These are phyloP conservation scores for Catharus fuscescens DNA, from an alignment of 2,113 vertebrate genomes.

Conservation along the genomic window DNA sequence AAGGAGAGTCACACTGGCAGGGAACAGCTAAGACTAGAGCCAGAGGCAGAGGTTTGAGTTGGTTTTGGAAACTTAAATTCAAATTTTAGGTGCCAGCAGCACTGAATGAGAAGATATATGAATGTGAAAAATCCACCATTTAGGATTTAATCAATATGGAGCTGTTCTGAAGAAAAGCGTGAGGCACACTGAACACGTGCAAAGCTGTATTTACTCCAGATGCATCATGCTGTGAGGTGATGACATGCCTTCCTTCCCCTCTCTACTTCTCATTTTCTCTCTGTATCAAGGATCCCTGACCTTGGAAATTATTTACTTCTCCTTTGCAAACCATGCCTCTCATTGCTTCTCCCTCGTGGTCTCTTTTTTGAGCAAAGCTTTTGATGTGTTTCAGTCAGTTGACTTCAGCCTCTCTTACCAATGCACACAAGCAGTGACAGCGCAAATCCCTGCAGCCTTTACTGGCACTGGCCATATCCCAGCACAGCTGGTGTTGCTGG, in stretches of 20 bases:
- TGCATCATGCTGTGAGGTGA: not conserved
- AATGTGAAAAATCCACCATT: not conserved
- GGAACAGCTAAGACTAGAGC: not conserved
- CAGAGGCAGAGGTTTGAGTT: not conserved
- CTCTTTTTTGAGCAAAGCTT: not conserved
- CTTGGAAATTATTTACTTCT: not conserved
- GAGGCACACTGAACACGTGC: not conserved
- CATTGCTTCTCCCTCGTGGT: not conserved
- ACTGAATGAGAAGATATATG: not conserved
- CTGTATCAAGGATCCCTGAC: not conserved
- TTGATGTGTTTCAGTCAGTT: not conserved
- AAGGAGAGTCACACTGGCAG: not conserved
- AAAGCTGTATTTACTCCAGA: not conserved
- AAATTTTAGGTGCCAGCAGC: not conserved
- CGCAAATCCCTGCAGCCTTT: not conserved
- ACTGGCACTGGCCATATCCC: not conserved
- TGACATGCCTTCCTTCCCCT: not conserved
- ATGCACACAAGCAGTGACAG: accelerated
- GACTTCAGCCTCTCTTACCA: not conserved
- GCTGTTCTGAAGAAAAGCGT: not conserved
- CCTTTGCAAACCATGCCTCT: not conserved
- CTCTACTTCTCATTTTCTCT: slow-evolving; percentile 33
- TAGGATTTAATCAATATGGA: not conserved
- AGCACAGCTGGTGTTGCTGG: not conserved
- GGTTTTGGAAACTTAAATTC: not conserved